These are phyloP conservation scores for Diaphora mendica DNA, from an alignment of 2,888 invertebrate species.

Conservation along the genomic window DNA sequence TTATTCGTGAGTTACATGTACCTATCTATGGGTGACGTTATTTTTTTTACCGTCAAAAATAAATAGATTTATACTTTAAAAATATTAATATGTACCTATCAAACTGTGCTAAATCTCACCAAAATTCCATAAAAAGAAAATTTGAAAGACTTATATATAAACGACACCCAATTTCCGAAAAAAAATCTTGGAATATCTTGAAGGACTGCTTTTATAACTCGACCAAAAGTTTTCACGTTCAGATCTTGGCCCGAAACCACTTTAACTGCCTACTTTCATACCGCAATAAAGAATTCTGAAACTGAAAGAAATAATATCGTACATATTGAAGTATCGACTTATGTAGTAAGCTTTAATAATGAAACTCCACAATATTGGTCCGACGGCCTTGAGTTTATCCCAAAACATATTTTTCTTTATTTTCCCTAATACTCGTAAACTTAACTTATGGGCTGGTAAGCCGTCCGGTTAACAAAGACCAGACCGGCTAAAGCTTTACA, in stretches of 20 bases:
- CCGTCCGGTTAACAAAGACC: conserved; percentile 49
- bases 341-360: conserved; percentile 38
- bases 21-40: not conserved
- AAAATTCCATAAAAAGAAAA: not conserved
- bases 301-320: conserved; percentile 18
- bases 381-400: conserved; percentile 37
- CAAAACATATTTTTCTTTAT: conserved; percentile 50
- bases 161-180: not conserved
- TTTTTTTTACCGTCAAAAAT: not conserved
- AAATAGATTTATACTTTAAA: not conserved
- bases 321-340: conserved; percentile 23
- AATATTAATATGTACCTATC: not conserved
- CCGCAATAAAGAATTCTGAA: conserved; percentile 14
- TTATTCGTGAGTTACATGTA: not conserved
- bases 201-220: not conserved
- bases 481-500: conserved; percentile 30
- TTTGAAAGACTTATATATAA: not conserved
- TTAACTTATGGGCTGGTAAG: conserved; percentile 46
- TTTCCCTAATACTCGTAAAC: conserved; percentile 43
- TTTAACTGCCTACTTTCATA: conserved; percentile 9
- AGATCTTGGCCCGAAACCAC: conserved; percentile 1
- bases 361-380: conserved; percentile 32
- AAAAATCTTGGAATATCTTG: not conserved
- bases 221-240: not conserved
- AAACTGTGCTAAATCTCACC: not conserved